phyloP scores from a whole-genome alignment of 92 coral and sea anemone genomes.

The Palythoa heliodiscus region DNA sequence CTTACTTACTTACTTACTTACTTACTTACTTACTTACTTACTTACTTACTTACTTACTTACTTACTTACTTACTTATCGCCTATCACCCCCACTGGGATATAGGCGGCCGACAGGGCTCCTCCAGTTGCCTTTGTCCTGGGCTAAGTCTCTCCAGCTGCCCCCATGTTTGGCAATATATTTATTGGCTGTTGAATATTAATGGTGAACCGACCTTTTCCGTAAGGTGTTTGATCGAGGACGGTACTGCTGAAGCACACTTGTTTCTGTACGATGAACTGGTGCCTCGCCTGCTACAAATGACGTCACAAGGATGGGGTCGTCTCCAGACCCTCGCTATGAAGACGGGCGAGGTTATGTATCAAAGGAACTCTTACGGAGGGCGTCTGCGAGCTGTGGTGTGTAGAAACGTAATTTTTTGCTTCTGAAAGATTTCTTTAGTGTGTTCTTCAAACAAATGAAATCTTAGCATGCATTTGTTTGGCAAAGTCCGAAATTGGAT shows the following conservation, averaged over 20 bases:
- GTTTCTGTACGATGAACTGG: constrained; percentile 68
- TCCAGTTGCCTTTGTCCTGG: too few relatives aligned
- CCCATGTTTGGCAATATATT: not conserved
- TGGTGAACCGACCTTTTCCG: not conserved
- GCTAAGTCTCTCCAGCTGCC: too few relatives aligned
- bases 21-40: too few relatives aligned
- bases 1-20: too few relatives aligned
- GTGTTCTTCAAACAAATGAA: too few relatives aligned
- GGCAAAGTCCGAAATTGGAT: too few relatives aligned
- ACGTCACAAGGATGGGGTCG: constrained; percentile 63
- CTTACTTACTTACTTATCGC: too few relatives aligned
- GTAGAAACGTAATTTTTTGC: not conserved
- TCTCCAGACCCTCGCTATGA: constrained; percentile 68
- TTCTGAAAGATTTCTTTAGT: not conserved
- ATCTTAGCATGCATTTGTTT: too few relatives aligned
- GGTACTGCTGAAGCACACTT: constrained; percentile 93
- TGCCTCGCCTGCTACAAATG: constrained; percentile 62
- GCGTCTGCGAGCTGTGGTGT: constrained; percentile 44
- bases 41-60: too few relatives aligned
- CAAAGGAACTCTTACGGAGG: constrained; percentile 65
- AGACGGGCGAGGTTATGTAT: constrained; percentile 70
- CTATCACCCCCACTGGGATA: too few relatives aligned
- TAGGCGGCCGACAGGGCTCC: too few relatives aligned
- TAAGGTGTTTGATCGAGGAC: constrained; percentile 90
- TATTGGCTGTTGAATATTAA: not conserved